A percentile compares a stretch with the other conserved stretches of the same genome.
Evolutionary conservation across 2,888 invertebrate genomes (phyloP).

Genomic region (Athalia cordata): DNA sequence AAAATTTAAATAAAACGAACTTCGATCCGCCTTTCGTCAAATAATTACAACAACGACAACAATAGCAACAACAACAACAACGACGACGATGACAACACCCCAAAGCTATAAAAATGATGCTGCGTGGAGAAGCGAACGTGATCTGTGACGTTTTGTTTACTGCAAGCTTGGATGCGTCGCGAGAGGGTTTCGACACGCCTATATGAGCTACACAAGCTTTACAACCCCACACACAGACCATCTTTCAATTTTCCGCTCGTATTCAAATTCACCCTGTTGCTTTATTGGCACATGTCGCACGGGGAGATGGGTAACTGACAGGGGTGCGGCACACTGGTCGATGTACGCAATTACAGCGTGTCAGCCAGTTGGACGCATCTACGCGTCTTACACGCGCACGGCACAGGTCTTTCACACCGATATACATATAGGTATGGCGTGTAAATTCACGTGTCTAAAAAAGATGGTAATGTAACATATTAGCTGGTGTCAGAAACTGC

Average conservation of each 20-base stretch:
- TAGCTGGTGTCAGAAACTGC: too few relatives aligned
- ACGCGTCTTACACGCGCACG: slow-evolving; percentile 13
- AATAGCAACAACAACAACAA: too few relatives aligned
- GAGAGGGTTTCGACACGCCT: not conserved
- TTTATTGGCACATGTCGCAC: slow-evolving; percentile 31
- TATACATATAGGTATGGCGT: not conserved
- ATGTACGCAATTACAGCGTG: slow-evolving; percentile 33
- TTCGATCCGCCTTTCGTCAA: too few relatives aligned
- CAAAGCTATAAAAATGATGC: too few relatives aligned
- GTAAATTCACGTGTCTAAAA: slow-evolving; percentile 3
- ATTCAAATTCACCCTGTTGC: slow-evolving; percentile 43
- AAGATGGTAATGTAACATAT: too few relatives aligned
- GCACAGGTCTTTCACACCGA: slow-evolving; percentile 1
- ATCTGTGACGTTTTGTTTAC: not conserved
- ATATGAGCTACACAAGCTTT: not conserved
- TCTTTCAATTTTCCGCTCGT: slow-evolving; percentile 27
- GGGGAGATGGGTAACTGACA: slow-evolving; percentile 24
- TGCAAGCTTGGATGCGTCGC: slow-evolving; percentile 14
- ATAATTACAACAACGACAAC: too few relatives aligned
- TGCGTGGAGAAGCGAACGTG: too few relatives aligned
- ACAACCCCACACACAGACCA: not conserved
- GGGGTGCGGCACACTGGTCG: slow-evolving; percentile 36
- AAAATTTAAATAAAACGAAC: too few relatives aligned
- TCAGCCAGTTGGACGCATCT: slow-evolving; percentile 11
- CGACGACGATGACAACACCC: too few relatives aligned